Base-by-base conservation (phyloP, 2,797 vertebrate genomes). In the Onychomys torridus region DNA sequence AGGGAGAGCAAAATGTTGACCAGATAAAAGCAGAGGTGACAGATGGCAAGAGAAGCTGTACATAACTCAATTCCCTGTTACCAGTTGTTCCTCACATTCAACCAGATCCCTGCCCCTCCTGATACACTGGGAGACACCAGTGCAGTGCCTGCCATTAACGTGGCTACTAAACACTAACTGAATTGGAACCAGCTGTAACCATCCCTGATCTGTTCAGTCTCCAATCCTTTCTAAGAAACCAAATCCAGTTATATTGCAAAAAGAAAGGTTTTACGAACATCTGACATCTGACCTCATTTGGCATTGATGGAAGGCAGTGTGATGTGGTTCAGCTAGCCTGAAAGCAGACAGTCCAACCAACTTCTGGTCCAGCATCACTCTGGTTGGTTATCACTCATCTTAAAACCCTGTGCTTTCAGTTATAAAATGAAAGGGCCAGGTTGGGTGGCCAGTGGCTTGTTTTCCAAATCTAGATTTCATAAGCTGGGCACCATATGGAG, bases 211-310 rank as follows among this genome's bases (percentile, higher is more conserved):
- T 89, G 40, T 71, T 86, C 79, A 65, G 52, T 59, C 4, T 88
- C 55, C 40, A 93, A 77, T 81, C 55, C 34, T 95, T 55, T 49
- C 86, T 34, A 61, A 21, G 49, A 76, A 85, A 77, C 46, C 37
- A 93, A 94, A 75, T 14, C 10, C 61, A 93, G 49, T 40, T 75
- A 96, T 52, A 17, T 34, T 93, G 61, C 1, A 93, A 81, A 95
- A 86, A 84, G 61, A 78, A 81, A 94, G 75, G 32, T 57, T 95
- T 96, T 87, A 46, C 71, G 69, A 88, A 81, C n/a, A 52, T 32
- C 78, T 84, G 88, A 32, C 57, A 29, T 71, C 71, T 89, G 16
- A 34, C 14, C 49, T 79, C 69, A 52, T 87, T 55, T 86, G 86
- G 91, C 55, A 52, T 65, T 69, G 71, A 93, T 52, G 17, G 81